A percentile compares a stretch with the other conserved stretches of the same genome.
phyloP scores from a whole-genome alignment of 2,888 invertebrate genomes.

The Herminia tarsipennalis region DNA sequence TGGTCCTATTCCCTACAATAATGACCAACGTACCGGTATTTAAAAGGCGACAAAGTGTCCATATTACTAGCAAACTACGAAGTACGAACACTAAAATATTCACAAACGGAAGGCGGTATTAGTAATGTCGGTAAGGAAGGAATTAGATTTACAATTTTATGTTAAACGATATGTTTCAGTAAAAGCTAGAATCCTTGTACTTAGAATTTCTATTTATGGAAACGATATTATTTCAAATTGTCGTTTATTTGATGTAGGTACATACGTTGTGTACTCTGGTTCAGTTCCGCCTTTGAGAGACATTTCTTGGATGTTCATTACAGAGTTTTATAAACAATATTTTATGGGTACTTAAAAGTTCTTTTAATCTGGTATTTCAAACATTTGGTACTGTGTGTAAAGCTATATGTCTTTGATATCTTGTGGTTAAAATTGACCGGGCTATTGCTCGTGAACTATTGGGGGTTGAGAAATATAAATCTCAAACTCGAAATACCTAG shows the following conservation, averaged over 20 bases:
- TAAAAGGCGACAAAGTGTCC: conserved; percentile 43
- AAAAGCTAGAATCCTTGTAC: not conserved
- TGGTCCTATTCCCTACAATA: conserved; percentile 44
- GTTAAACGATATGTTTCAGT: conserved; percentile 11
- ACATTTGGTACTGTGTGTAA: no score
- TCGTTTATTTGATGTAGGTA: no score
- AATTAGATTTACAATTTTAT: conserved; percentile 23
- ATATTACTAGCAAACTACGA: conserved; percentile 29
- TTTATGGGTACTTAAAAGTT: not conserved
- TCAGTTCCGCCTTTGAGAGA: no score
- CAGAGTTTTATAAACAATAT: no score
- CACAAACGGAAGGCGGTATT: conserved; percentile 33
- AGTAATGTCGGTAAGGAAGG: conserved; percentile 11
- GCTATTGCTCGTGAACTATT: no score
- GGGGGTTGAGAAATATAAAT: conserved; percentile 40
- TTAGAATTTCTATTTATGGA: conserved; percentile 4
- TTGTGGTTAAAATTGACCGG: no score
- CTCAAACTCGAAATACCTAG: conserved; percentile 32
- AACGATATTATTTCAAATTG: not conserved
- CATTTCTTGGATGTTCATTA: no score
- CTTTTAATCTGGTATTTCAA: not conserved
- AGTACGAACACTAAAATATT: conserved; percentile 48
- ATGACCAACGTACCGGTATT: conserved; percentile 35
- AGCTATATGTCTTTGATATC: no score
- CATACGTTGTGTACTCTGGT: no score